Conservation (phyloP, 2,888 invertebrate species). For the Nyleta sp. region DNA sequence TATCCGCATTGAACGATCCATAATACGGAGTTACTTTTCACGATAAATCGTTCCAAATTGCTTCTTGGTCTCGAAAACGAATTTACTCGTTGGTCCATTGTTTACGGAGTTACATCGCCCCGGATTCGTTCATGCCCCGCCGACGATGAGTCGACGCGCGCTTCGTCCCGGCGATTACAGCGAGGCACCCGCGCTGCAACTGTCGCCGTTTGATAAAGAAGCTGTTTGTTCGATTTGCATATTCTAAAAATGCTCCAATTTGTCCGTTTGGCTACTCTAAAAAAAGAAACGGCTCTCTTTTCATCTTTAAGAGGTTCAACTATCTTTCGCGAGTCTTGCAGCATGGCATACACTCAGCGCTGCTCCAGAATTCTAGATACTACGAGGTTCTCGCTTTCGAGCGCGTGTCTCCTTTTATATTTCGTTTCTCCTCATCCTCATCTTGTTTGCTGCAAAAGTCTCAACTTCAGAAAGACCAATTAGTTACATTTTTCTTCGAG, state of each 20-base stretch:
- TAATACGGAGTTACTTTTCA: constrained; percentile 79
- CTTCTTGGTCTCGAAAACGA: constrained; percentile 70
- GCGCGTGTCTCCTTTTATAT: constrained; percentile 65
- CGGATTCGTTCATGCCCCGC: constrained; percentile 12
- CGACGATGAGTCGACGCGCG: constrained; percentile 17
- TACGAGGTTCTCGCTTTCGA: constrained; percentile 70
- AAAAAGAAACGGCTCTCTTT: constrained; percentile 75
- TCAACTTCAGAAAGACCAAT: constrained; percentile 79
- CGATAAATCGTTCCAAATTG: constrained; percentile 79
- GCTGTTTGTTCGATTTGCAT: constrained; percentile 62
- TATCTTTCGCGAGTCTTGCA: constrained; percentile 78
- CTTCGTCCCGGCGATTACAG: constrained; percentile 5
- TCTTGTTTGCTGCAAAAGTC: constrained; percentile 79
- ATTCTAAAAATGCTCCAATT: constrained; percentile 74
- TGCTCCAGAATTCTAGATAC: constrained; percentile 81
- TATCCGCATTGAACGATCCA: constrained; percentile 81
- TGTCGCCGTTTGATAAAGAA: constrained; percentile 4
- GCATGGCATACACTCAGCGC: constrained; percentile 77
- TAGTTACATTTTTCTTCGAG: constrained; percentile 80
- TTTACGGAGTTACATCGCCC: constrained; percentile 35
- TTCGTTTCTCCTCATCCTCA: constrained; percentile 64
- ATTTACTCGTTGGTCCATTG: constrained; percentile 58
- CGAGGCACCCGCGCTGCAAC: not conserved
- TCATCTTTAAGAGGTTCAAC: constrained; percentile 78
- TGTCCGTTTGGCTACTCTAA: constrained; percentile 78